These are phyloP conservation scores for Actinostola sp. DNA, from an alignment of 92 coral and sea anemone genomes.

Conservation along the genomic window DNA sequence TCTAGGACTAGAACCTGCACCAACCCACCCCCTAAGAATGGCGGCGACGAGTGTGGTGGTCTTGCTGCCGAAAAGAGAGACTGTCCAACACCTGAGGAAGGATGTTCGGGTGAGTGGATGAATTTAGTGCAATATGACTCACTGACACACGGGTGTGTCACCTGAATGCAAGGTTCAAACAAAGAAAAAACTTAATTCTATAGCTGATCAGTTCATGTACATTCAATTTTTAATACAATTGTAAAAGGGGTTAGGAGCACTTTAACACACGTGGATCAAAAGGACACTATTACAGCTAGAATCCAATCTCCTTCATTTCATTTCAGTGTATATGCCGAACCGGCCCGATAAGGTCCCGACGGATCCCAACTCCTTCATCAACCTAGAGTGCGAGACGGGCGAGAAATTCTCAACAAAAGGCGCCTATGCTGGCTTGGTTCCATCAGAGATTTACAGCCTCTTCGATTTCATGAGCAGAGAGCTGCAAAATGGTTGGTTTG, in stretches of 20 bases:
- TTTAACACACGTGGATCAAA: too few species aligned
- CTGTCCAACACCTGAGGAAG: constrained; percentile 84
- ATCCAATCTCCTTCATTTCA: too few species aligned
- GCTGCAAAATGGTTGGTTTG: constrained; percentile 89
- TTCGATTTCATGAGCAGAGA: constrained; percentile 70
- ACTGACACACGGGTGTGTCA: too few species aligned
- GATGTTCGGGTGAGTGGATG: constrained; percentile 69
- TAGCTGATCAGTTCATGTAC: too few species aligned
- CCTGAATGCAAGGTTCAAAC: too few species aligned
- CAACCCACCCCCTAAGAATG: constrained; percentile 59
- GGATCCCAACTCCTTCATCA: constrained; percentile 76
- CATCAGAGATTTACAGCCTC: constrained; percentile 55
- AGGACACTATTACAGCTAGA: too few species aligned
- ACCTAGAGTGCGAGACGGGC: constrained; percentile 78
- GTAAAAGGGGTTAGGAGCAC: too few species aligned
- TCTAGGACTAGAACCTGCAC: constrained; percentile 72
- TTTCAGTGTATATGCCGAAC: constrained; percentile 65
- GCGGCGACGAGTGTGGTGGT: constrained; percentile 93
- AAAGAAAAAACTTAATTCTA: too few species aligned
- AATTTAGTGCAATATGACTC: background rate
- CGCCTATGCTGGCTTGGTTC: constrained; percentile 50
- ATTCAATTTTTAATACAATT: too few species aligned
- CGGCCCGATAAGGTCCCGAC: constrained; percentile 77
- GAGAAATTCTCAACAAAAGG: constrained; percentile 84
- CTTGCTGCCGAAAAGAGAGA: constrained; percentile 58